Base-by-base conservation (phyloP, 23 tunicate species). In the Diplosoma virens region DNA sequence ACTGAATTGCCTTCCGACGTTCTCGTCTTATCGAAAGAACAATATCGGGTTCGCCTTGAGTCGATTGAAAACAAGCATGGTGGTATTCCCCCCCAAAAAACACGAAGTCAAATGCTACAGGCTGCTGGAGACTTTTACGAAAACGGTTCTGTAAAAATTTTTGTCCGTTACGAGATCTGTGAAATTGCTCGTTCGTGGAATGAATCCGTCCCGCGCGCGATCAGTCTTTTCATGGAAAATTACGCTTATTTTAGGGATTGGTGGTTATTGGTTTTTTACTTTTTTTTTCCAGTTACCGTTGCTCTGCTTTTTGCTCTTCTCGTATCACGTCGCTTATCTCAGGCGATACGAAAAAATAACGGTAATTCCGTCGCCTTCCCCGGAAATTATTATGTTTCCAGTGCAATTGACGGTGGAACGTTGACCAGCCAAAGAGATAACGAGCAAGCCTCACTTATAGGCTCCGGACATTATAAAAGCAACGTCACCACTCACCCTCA, bases 201-300 rank as follows among this genome's bases (percentile, higher is more conserved):
- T 1, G 67, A 77, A 16, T 14, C 37, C 5, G 46, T 73, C 0
- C 95, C 96, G 1, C 9, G 45, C 22, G 35, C 73, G 31, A 30
- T 89, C 5, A 71, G 27, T 25, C 34, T 50, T 1, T 82, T 89
- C 70, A 82, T 89, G 72, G 30, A 45, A 1, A 66, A 53, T 18
- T 89, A 89, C 60, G 30, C 37, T 1, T 48, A 59, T 1, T 61
- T 82, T 60, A 76, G 84, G 33, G 67, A 79, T 37, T 89, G 96
- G 96, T 89, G 88, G 88, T 26, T 82, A 1, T 41, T 89, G 59
- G 80, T 65, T 2, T 89, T 82, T 47, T 83, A 78, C 54, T 89
- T 89, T 59, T 82, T 74, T 29, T 53, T 89, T 14, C 96, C 96
- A 1, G 55, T 82, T 1, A 70, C 67, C 18, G 34, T 82, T 26